These are phyloP conservation scores for Phengaris arion DNA, from an alignment of 2,888 invertebrate species.

Conservation along the genomic window DNA sequence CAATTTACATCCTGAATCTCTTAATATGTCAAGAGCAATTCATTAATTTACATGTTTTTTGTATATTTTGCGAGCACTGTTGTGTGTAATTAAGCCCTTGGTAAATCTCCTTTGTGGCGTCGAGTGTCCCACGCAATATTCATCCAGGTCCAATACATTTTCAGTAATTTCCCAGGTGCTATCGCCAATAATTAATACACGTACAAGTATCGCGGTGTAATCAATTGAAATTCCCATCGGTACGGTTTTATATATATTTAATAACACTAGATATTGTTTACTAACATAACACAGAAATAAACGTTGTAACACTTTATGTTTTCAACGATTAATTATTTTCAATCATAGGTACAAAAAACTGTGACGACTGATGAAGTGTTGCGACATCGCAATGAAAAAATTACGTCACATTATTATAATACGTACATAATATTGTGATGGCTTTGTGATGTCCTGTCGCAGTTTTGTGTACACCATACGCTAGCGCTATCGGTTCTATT, in stretches of 20 bases:
- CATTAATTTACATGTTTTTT: slow-evolving; percentile 6
- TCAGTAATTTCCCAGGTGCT: slow-evolving; percentile 37
- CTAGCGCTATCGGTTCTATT: too few species aligned
- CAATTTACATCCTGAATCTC: not conserved
- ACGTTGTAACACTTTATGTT: too few species aligned
- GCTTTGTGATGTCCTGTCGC: too few species aligned
- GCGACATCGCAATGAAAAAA: too few species aligned
- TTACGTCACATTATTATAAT: too few species aligned
- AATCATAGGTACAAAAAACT: too few species aligned
- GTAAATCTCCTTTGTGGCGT: not conserved
- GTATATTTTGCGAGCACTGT: not conserved
- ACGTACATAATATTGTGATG: too few species aligned
- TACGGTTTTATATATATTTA: not conserved
- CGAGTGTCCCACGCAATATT: slow-evolving; percentile 21
- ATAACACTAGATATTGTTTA: too few species aligned
- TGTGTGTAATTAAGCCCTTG: slow-evolving; percentile 3
- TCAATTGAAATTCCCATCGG: slow-evolving; percentile 8
- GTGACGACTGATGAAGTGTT: too few species aligned
- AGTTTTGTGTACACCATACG: too few species aligned
- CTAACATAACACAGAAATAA: too few species aligned
- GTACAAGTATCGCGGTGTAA: slow-evolving; percentile 21
- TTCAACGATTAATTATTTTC: too few species aligned
- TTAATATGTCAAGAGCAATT: slow-evolving; percentile 1
- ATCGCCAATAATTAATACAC: slow-evolving; percentile 41
- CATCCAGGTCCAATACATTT: slow-evolving; percentile 31